phyloP scores from a whole-genome alignment of 2,113 vertebrate species.

The Phalacrocorax pelagicus region DNA sequence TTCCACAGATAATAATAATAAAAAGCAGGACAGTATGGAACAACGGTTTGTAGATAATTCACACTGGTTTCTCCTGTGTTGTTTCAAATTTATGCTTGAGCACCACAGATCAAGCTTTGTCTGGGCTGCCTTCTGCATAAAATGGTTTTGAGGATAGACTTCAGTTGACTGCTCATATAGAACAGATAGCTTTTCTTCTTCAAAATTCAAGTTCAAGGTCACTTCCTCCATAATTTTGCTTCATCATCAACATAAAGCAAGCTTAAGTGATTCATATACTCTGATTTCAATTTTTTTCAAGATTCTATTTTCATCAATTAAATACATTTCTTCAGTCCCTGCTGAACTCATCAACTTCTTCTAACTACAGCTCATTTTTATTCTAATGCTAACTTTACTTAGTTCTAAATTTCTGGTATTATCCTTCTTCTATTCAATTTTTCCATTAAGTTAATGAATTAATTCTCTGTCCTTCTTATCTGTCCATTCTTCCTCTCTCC shows the following conservation, averaged over 20 bases:
- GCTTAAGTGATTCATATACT: not conserved
- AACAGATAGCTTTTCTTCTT: not conserved
- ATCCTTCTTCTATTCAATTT: not conserved
- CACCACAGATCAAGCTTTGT: not conserved
- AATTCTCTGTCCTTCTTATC: not conserved
- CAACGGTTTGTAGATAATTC: not conserved
- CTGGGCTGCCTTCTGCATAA: not conserved
- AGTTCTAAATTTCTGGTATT: not conserved
- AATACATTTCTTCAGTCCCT: not conserved
- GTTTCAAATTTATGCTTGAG: not conserved
- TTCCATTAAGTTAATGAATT: not conserved
- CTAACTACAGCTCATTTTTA: not conserved
- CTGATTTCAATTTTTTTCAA: not conserved
- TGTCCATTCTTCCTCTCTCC: not conserved
- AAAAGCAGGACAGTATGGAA: not conserved
- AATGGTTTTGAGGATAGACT: not conserved
- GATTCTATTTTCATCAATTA: not conserved
- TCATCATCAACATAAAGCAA: not conserved
- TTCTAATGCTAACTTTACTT: not conserved
- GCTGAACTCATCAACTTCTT: not conserved
- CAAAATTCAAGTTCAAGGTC: not conserved
- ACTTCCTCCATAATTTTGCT: not conserved
- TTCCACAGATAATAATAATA: not conserved
- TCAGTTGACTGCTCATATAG: not conserved
- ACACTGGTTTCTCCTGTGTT: not conserved